Base-by-base conservation (phyloP, 2,113 vertebrate genomes). In the Nycticorax nycticorax region DNA sequence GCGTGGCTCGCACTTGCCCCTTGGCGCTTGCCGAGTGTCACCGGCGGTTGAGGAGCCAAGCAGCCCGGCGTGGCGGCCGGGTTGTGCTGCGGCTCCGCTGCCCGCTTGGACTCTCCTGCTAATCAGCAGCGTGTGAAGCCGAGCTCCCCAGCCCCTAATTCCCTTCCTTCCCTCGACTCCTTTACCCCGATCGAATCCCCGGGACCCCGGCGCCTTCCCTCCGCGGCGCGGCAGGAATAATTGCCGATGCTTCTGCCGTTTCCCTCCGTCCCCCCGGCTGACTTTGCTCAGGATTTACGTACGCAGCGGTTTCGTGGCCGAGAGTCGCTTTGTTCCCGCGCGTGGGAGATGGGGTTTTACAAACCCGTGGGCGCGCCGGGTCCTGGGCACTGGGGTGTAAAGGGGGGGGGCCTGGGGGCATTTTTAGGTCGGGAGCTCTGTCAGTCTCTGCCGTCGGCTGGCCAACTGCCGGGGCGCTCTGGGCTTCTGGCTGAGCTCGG, bases 331-430 rank as follows among this genome's bases (percentile, higher is more conserved):
- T 19, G 3, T 18, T 63, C 14, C 15, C 78, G 14, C 3, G 19
- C n/a, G 5, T 1, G 8, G 39, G n/a, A 10, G 12, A 43, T 14
- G 32, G 12, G 6, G 41, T n/a, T 71, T 71, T 28, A 16, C 35
- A 16, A 30, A 7, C 10, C 81, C 37, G 7, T 5, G 17, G 37
- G 26, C 0, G 30, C 3, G 32, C 26, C 10, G 19, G 47, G 8
- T 14, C 47, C 48, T 43, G 35, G 41, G 9, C 21, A 2, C 45
- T 37, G 7, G 12, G 1, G 32, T 4, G 0, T 7, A 15, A 62
- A 62, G 57, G 30, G 22, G 39, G 56, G 47, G n/a, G 12, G 3
- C 18, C 28, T 3, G 3, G 53, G 9, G 67, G 67, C 28, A 22
- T 10, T n/a, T 52, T 27, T 11, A 7, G 3, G 20, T 4, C 35